phyloP scores from a whole-genome alignment of 2,797 vertebrate genomes.

The Cossypha caffra region DNA sequence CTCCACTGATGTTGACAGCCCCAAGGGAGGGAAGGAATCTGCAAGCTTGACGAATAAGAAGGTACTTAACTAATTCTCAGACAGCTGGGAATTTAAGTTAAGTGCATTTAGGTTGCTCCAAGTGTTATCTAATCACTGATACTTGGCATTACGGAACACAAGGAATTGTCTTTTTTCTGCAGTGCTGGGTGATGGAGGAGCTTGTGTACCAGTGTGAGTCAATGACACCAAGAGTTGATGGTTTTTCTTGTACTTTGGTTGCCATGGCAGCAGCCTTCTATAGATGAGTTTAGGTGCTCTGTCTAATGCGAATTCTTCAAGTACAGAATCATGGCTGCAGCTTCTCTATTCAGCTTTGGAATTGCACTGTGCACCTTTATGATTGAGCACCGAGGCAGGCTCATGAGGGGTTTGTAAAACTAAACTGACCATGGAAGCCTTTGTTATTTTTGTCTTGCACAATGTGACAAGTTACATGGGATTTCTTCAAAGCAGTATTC shows the following conservation, averaged over 20 bases:
- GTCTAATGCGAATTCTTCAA: not conserved
- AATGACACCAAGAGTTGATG: not conserved
- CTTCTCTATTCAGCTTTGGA: not conserved
- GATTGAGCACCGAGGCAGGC: not conserved
- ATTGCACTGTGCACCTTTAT: not conserved
- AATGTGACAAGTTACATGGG: not conserved
- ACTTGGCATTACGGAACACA: not conserved
- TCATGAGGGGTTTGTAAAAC: not conserved
- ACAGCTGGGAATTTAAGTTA: not conserved
- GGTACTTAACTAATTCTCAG: not conserved
- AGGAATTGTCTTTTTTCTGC: not conserved
- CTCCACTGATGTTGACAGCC: not conserved
- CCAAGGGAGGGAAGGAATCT: not conserved
- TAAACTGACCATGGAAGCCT: not conserved
- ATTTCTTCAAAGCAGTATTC: not conserved
- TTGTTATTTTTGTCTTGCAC: not conserved
- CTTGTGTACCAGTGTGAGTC: not conserved
- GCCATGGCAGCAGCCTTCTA: conserved; percentile 24
- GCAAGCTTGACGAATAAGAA: not conserved
- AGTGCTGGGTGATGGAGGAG: not conserved
- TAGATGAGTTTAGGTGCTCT: not conserved
- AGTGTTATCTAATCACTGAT: not conserved
- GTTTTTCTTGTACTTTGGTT: not conserved
- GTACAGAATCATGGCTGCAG: not conserved
- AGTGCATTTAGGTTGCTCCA: not conserved